Percentiles rank a stretch among this genome's conserved stretches.
Conservation (phyloP, 1,140 invertebrate species). For the Heliconius congener region DNA sequence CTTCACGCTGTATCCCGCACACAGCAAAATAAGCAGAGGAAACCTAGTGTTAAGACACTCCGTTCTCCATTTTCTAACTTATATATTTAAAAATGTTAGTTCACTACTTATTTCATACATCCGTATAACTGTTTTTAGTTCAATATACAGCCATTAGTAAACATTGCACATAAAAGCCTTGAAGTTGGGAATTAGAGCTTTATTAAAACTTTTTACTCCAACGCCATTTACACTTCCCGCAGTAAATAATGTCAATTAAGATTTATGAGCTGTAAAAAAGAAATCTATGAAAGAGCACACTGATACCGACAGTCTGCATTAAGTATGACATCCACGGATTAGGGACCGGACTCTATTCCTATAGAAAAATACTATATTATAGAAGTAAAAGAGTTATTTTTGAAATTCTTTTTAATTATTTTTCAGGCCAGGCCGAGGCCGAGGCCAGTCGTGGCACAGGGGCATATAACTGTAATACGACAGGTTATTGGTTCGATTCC, state of each 20-base stretch:
- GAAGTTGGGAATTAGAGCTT: conserved; percentile 20
- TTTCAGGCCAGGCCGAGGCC: no score
- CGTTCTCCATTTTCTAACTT: no score
- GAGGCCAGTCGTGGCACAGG: no score
- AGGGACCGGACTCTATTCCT: conserved; percentile 15
- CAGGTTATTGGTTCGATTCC: no score
- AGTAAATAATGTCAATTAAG: conserved; percentile 43
- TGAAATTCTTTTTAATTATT: no score
- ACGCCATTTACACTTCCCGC: conserved; percentile 33
- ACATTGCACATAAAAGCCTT: conserved; percentile 8
- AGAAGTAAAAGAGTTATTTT: no score
- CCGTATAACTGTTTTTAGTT: neutral
- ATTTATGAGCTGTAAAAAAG: conserved; percentile 40
- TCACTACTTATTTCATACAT: neutral
- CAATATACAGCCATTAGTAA: neutral
- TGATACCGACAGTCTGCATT: conserved; percentile 28
- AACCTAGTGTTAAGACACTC: no score
- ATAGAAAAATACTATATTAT: neutral
- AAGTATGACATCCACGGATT: conserved; percentile 31
- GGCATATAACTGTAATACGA: no score
- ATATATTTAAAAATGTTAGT: neutral
- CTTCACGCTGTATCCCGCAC: no score
- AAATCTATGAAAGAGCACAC: conserved; percentile 23
- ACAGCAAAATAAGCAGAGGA: no score
- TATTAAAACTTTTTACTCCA: conserved; percentile 27